A percentile compares a stretch with the other conserved stretches of the same genome.
Evolutionary conservation across 2,888 invertebrate species (phyloP).

Genomic region (Glyphotaelius pellucidus): DNA sequence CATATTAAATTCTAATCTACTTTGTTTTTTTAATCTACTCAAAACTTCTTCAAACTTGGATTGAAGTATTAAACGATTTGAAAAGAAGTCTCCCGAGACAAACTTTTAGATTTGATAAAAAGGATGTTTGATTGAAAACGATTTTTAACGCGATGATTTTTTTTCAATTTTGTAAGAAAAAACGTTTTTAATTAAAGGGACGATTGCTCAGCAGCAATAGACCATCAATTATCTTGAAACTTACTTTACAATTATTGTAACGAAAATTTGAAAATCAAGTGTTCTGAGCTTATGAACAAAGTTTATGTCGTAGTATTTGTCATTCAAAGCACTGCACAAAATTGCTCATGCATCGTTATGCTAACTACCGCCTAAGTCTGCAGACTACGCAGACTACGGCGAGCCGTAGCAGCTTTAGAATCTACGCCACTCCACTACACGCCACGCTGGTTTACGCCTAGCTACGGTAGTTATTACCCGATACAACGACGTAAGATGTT

Average conservation of each 20-base stretch:
- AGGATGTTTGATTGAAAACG: background rate
- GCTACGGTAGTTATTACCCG: background rate
- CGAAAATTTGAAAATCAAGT: background rate
- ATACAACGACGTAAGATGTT: background rate
- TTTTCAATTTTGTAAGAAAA: background rate
- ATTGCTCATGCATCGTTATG: background rate
- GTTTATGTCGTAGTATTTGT: background rate
- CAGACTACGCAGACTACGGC: background rate
- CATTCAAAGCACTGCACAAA: background rate
- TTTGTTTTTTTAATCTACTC: background rate
- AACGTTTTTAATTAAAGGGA: background rate
- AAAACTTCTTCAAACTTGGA: background rate
- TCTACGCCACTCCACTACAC: too few species aligned
- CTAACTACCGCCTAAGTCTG: background rate
- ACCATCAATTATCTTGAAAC: background rate
- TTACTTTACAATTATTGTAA: background rate
- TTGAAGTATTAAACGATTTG: background rate
- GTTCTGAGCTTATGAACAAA: background rate
- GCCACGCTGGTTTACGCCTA: background rate
- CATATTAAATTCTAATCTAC: conserved; percentile 9
- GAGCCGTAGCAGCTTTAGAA: background rate
- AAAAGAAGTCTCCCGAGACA: background rate
- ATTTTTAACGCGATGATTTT: background rate
- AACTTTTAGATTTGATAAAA: background rate
- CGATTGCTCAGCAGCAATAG: background rate